A percentile compares a stretch with the other conserved stretches of the same genome.
These are phyloP conservation scores for Thaumetopoea pityocampa DNA, from an alignment of 1,140 invertebrate genomes.

Conservation along the genomic window DNA sequence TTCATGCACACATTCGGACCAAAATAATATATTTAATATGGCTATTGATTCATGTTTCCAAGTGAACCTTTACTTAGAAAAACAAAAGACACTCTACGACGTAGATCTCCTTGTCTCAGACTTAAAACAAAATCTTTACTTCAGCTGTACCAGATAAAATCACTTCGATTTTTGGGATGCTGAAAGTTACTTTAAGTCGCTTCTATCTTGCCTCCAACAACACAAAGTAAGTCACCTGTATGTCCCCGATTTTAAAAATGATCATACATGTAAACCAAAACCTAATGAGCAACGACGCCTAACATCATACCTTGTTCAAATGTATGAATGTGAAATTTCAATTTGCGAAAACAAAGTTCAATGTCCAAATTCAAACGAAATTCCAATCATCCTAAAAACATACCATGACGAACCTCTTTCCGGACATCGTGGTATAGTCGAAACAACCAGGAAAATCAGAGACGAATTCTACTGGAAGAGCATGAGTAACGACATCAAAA, in stretches of 20 bases:
- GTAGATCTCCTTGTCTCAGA: constrained; percentile 21
- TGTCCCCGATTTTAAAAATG: constrained; percentile 24
- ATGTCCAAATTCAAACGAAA: constrained; percentile 28
- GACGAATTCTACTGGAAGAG: constrained; percentile 47
- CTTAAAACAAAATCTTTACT: constrained; percentile 26
- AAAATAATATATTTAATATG: constrained; percentile 19
- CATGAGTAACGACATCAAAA: constrained; percentile 46
- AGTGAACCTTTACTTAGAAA: constrained; percentile 16
- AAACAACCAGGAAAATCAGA: constrained; percentile 45
- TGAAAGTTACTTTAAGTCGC: constrained; percentile 30
- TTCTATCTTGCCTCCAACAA: constrained; percentile 17
- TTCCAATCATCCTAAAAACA: constrained; percentile 41
- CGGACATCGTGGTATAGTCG: constrained; percentile 41
- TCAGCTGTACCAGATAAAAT: constrained; percentile 18
- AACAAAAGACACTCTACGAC: constrained; percentile 24
- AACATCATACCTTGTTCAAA: constrained; percentile 24
- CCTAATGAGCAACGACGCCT: constrained; percentile 28
- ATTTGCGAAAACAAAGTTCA: constrained; percentile 26
- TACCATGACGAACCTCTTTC: constrained; percentile 40
- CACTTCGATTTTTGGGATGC: constrained; percentile 32
- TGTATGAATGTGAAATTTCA: constrained; percentile 22
- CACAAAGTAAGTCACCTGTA: constrained; percentile 16
- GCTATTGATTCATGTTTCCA: constrained; percentile 19
- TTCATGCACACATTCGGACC: constrained; percentile 16
- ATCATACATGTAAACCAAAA: constrained; percentile 23